Conservation (phyloP, 2,888 invertebrate species). For the Ligdia adustata region DNA sequence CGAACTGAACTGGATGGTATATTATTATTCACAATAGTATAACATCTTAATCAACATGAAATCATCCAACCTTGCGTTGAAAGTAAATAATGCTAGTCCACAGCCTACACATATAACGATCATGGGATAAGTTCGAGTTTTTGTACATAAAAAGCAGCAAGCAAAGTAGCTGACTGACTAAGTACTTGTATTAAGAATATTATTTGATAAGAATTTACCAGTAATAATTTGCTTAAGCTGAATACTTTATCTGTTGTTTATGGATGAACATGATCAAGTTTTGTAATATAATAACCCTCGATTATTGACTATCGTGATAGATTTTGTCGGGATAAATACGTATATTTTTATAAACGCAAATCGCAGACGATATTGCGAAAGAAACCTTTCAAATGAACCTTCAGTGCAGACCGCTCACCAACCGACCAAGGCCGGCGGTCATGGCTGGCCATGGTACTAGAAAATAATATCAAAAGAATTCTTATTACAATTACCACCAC, state of each 20-base stretch:
- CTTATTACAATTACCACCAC: constrained; percentile 1
- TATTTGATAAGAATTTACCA: no score
- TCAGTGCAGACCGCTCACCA: constrained; percentile 66
- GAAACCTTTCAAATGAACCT: constrained; percentile 63
- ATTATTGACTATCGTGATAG: not conserved
- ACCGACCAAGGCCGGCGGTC: constrained; percentile 72
- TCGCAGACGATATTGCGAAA: constrained; percentile 56
- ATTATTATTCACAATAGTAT: no score
- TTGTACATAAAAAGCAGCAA: no score
- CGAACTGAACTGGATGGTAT: no score
- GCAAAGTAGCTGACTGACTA: no score
- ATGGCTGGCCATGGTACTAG: constrained; percentile 73
- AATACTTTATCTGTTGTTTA: not conserved
- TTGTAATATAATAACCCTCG: constrained; percentile 1
- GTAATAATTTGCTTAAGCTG: no score
- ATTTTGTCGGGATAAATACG: constrained; percentile 33
- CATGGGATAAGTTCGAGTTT: no score
- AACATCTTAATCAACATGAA: no score
- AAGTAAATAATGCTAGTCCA: no score
- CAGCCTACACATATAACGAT: no score
- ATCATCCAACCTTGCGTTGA: no score
- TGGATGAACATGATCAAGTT: not conserved
- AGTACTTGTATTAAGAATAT: no score
- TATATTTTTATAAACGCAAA: constrained; percentile 40
- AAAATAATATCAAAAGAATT: constrained; percentile 17